These are phyloP conservation scores for Nothocercus julius DNA, from an alignment of 2,113 vertebrate genomes.

Conservation along the genomic window DNA sequence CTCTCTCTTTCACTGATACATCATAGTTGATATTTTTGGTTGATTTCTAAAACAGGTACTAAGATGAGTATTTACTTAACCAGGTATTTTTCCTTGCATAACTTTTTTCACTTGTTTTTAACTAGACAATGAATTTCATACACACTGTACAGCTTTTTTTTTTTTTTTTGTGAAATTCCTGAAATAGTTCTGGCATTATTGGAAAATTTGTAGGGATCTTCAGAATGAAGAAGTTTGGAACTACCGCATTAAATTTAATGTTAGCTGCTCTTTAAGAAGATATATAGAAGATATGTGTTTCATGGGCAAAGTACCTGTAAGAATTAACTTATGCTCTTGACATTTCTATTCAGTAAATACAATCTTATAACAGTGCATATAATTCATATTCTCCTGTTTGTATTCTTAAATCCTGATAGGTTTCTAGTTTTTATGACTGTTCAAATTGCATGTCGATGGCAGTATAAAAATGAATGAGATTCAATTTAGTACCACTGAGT, in stretches of 20 bases:
- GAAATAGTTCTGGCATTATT: neutral
- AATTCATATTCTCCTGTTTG: neutral
- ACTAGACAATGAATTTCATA: neutral
- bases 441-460: neutral
- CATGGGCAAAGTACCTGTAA: neutral
- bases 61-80: constrained; percentile 73
- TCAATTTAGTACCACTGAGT: neutral
- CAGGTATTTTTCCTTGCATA: constrained; percentile 50
- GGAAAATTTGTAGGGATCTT: neutral
- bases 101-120: neutral
- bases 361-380: neutral
- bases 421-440: neutral
- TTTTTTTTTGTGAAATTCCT: neutral
- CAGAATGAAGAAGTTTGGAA: neutral
- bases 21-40: neutral
- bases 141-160: neutral
- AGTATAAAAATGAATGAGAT: neutral
- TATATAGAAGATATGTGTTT: neutral
- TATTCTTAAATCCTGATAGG: constrained; percentile 25
- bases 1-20: neutral
- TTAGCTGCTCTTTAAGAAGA: neutral
- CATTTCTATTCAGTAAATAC: constrained; percentile 34
- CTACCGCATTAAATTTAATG: neutral
- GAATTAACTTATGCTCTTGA: constrained; percentile 28
- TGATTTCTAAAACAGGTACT: neutral